Conservation (phyloP, 2,888 invertebrate species). For the Belgica antarctica region DNA sequence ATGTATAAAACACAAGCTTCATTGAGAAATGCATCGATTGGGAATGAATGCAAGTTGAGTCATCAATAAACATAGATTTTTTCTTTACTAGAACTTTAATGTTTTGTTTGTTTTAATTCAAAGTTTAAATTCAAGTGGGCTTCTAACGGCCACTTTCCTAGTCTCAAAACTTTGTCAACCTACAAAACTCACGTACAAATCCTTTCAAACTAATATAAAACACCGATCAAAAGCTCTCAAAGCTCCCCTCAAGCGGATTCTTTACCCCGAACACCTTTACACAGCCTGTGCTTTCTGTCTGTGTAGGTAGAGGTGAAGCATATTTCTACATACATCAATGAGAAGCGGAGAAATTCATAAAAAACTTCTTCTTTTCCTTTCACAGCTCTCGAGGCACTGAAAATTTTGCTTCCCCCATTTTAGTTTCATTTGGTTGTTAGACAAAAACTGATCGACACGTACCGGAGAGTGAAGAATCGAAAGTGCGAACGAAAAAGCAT, state of each 20-base stretch:
- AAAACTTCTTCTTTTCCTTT: constrained; percentile 30
- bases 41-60: no score
- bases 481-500: constrained; percentile 16
- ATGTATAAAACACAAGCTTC: no score
- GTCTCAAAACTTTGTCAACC: no score
- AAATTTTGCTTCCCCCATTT: constrained; percentile 42
- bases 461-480: neutral
- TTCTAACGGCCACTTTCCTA: no score
- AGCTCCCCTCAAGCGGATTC: neutral
- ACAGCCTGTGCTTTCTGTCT: neutral
- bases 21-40: neutral
- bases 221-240: neutral
- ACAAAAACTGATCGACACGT: constrained; percentile 41
- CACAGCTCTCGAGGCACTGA: neutral
- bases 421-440: constrained; percentile 44
- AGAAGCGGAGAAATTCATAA: constrained; percentile 30
- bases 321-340: constrained; percentile 4
- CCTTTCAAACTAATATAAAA: no score
- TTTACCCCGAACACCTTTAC: constrained; percentile 6
- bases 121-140: no score
- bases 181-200: no score
- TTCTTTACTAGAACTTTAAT: no score
- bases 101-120: no score
- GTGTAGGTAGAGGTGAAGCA: neutral
- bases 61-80: no score